Base-by-base conservation (phyloP, 2,113 vertebrate species). In the Dicrurus megarhynchus region DNA sequence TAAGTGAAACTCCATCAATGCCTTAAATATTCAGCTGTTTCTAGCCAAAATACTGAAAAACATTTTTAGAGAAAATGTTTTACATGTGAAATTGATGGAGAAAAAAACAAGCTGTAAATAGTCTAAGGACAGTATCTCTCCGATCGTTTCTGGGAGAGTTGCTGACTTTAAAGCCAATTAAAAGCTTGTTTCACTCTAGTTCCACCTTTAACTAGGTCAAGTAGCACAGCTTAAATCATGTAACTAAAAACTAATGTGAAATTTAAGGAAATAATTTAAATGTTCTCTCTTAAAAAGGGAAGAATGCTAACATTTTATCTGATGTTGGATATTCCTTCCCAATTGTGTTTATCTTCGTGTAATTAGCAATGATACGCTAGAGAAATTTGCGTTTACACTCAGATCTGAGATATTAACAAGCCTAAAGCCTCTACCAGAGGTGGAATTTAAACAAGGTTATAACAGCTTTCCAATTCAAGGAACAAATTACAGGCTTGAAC, bases 391-490 rank as follows among this genome's bases (percentile, higher is more conserved):
- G 80, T 90, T 78, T 85, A n/a, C 39, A 59, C 46, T 74, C 46
- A 44, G n/a, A 50, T 82, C 7, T 37, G 32, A 94, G 70, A 86
- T 74, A 88, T 59, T 95, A 93, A 74, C 16, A 77, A 90, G 71
- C 47, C 92, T 95, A 74, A 93, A 91, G 76, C 56, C 27, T 67
- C 59, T 17, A 83, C 46, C 59, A 88, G 79, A 92, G 71, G 37
- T 86, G 30, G 35, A 83, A 93, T 91, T 89, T 75, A 77, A 91
- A 93, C 84, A 63, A 92, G 50, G 24, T 86, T 90, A 87, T 74
- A 77, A 92, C 84, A 93, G 44, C 55, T 90, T 94, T 96, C 32
- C 68, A 90, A 80, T 86, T 88, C 44, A 74, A 74, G 52, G 42
- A 86, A 96, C 24, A 93, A 94, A 91, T 84, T 90, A 92, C 6